Evolutionary conservation across 2,113 vertebrate species (phyloP).

Genomic region (Ranitomeya imitator): DNA sequence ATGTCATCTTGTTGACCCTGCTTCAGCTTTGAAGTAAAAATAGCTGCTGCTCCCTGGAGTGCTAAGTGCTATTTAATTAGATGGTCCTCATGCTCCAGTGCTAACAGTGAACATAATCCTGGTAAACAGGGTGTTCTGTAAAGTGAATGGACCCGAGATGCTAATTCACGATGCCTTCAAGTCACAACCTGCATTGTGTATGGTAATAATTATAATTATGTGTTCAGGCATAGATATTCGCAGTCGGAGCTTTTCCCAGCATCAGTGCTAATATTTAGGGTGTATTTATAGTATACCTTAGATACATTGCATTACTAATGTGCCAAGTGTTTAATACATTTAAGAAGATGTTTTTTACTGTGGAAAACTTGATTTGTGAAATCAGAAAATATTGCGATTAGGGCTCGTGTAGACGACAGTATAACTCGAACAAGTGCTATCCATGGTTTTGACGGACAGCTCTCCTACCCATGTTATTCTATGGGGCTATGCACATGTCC

Average conservation of each 20-base stretch:
- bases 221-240: constrained; percentile 10
- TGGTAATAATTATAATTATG: constrained; percentile 2
- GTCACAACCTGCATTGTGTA: constrained; percentile 9
- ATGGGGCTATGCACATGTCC: too few species aligned
- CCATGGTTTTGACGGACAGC: too few species aligned
- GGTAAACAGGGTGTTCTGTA: background rate
- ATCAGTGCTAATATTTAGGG: background rate
- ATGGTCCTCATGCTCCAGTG: background rate
- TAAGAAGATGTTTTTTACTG: too few species aligned
- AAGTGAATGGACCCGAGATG: background rate
- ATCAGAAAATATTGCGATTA: too few species aligned
- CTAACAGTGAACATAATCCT: background rate
- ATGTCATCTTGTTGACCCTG: constrained; percentile 41
- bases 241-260: constrained; percentile 11
- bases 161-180: background rate
- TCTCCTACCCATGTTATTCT: too few species aligned
- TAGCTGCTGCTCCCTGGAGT: constrained; percentile 36
- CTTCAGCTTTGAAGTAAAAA: constrained; percentile 40
- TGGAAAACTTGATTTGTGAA: background rate
- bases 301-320: background rate
- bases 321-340: background rate
- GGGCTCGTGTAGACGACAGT: too few species aligned
- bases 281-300: constrained; percentile 13
- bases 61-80: constrained; percentile 36
- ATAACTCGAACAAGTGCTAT: too few species aligned